Base-by-base conservation (phyloP, 23 tunicate genomes). In the Trididemnum miniatum region DNA sequence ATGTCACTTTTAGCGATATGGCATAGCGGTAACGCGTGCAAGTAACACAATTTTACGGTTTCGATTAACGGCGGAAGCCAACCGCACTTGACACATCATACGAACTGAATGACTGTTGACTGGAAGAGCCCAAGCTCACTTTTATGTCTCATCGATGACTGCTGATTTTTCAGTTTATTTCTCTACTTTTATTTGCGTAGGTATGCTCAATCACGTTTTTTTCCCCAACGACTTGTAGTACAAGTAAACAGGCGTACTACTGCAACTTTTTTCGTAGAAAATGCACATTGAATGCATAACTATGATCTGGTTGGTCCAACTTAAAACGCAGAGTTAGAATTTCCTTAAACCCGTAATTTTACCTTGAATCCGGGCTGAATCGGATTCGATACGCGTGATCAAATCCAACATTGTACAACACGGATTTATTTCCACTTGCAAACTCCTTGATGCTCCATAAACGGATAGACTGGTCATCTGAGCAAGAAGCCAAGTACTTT, bases 381-480 rank as follows among this genome's bases (percentile, higher is more conserved):
- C 71, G 84, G 37, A 80, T 78, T 34, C 34, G 86, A n/a, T 73
- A 74, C 20, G 93, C 98, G 87, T 88, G 93, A 71, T 93, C 98
- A 73, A 74, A 81, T 76, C 88, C 93, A 20, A 93, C 93, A 77
- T 93, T 93, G 31, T 84, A 88, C 40, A 84, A 29, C 0, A 88
- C 87, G 72, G 89, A 88, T 44, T 88, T 84, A 37, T 93, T 93
- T 51, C 98, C 98, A 25, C 44, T 24, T 18, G 93, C 98, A 75
- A 93, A 93, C 31, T 93, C 98, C 74, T 93, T 93, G 49, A 93
- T 88, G 59, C 93, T 88, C 98, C 98, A 93, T 72, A 93, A 52
- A 5, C 98, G 79, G 35, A 88, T 82, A 1, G 89, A 59, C 34
- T 86, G 81, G 50, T 93, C 98, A 30, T 88, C 98, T 5, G 85